Conservation (phyloP, 2,888 invertebrate species). For the Diabrotica balteata region DNA sequence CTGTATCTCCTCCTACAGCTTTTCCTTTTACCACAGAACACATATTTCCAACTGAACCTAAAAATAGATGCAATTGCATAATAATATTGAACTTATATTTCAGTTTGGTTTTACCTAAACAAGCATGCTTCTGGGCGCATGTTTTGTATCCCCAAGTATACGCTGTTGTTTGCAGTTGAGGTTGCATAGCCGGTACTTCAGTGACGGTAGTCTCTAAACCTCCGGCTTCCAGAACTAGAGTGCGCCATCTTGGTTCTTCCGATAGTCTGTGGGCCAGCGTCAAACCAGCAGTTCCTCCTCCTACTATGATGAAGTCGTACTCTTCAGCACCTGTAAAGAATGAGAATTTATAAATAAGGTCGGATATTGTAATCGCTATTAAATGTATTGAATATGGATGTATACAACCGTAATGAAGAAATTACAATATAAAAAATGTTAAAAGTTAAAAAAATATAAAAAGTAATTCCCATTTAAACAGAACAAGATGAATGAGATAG, state of each 20-base stretch:
- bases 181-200: conserved; percentile 64
- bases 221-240: conserved; percentile 52
- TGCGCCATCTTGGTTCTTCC: conserved; percentile 38
- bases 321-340: conserved; percentile 45
- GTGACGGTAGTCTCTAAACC: conserved; percentile 63
- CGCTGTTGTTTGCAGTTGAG: conserved; percentile 64
- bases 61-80: conserved; percentile 5
- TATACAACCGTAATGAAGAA: too few relatives aligned
- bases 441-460: too few relatives aligned
- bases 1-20: conserved; percentile 82
- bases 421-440: too few relatives aligned
- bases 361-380: too few relatives aligned
- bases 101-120: conserved; percentile 54
- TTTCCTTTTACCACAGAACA: conserved; percentile 65
- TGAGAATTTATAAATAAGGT: too few relatives aligned
- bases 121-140: conserved; percentile 64
- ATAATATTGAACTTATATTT: too few relatives aligned
- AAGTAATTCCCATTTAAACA: too few relatives aligned
- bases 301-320: conserved; percentile 54
- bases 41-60: conserved; percentile 47
- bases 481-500: too few relatives aligned
- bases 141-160: conserved; percentile 70
- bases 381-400: too few relatives aligned
- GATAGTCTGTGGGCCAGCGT: conserved; percentile 41
- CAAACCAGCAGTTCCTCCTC: conserved; percentile 63